phyloP scores from a whole-genome alignment of 2,113 vertebrate genomes.

The Solea senegalensis region DNA sequence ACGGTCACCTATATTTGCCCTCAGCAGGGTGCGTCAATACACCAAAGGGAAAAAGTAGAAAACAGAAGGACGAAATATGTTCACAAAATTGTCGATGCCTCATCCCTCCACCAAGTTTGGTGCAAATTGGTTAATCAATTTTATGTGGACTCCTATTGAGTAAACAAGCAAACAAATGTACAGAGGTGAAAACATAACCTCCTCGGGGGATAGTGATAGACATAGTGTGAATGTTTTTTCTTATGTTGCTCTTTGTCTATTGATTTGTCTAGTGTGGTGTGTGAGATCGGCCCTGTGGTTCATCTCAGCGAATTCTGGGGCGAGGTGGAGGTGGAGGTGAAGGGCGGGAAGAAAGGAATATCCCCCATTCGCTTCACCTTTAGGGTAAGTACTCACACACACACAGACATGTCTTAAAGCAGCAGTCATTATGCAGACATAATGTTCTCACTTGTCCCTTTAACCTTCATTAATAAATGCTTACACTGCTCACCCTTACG shows the following conservation, averaged over 20 bases:
- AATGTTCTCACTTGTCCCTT: background rate
- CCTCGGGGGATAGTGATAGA: too few relatives aligned
- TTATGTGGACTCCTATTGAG: background rate
- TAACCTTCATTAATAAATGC: too few relatives aligned
- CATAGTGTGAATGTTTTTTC: background rate
- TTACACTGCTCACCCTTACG: too few relatives aligned
- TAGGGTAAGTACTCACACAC: slow-evolving; percentile 66
- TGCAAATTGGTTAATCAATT: background rate
- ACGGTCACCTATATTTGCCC: too few relatives aligned
- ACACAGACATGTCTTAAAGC: too few relatives aligned
- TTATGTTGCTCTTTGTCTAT: background rate
- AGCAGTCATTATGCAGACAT: background rate
- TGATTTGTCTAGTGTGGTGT: slow-evolving; percentile 74
- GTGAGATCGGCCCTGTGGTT: slow-evolving; percentile 66
- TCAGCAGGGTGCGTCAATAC: too few relatives aligned
- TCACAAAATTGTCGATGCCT: background rate
- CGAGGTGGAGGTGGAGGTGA: slow-evolving; percentile 72
- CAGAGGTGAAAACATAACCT: background rate
- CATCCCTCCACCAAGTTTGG: background rate
- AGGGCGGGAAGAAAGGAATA: slow-evolving; percentile 71
- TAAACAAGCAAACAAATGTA: background rate
- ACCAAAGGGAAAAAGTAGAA: too few relatives aligned
- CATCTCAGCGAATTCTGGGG: background rate
- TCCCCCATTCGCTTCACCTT: slow-evolving; percentile 76
- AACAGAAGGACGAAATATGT: too few relatives aligned